Evolutionary conservation across 1,140 invertebrate species (phyloP).

Genomic region (Papilio machaon): DNA sequence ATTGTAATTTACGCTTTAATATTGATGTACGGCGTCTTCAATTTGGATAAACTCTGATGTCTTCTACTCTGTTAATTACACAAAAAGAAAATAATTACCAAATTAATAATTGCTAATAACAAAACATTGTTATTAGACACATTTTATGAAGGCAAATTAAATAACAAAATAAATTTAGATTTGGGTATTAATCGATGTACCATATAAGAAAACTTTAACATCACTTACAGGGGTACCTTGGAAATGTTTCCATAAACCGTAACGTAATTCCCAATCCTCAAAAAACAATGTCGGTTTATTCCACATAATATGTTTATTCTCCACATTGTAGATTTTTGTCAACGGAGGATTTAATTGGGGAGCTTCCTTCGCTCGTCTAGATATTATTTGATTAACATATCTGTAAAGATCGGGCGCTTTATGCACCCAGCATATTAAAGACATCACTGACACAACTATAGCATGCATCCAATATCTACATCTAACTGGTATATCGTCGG

Average conservation of each 20-base stretch:
- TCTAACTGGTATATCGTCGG: constrained; percentile 51
- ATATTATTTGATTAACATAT: constrained; percentile 82
- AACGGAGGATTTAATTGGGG: constrained; percentile 85
- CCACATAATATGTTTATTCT: constrained; percentile 82
- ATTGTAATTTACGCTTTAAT: neutral
- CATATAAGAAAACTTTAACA: no score
- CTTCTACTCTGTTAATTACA: constrained; percentile 39
- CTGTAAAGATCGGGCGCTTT: constrained; percentile 81
- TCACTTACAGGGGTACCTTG: constrained; percentile 48
- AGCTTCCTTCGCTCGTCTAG: constrained; percentile 81
- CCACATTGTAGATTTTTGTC: constrained; percentile 79
- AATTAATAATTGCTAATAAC: neutral
- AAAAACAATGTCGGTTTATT: constrained; percentile 84
- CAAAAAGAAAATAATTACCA: constrained; percentile 6
- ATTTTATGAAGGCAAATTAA: neutral
- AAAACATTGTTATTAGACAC: neutral
- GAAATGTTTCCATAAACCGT: constrained; percentile 85
- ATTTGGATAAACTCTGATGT: constrained; percentile 17
- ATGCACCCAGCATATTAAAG: constrained; percentile 84
- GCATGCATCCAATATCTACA: constrained; percentile 82
- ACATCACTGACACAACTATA: constrained; percentile 82
- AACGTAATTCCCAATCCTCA: constrained; percentile 84
- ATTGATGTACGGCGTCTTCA: constrained; percentile 17
- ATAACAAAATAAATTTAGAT: no score
- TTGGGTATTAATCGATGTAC: no score